Percentiles rank a stretch among this genome's conserved stretches.
phyloP scores from a whole-genome alignment of 2,888 invertebrate species.

The Apeira syringaria region DNA sequence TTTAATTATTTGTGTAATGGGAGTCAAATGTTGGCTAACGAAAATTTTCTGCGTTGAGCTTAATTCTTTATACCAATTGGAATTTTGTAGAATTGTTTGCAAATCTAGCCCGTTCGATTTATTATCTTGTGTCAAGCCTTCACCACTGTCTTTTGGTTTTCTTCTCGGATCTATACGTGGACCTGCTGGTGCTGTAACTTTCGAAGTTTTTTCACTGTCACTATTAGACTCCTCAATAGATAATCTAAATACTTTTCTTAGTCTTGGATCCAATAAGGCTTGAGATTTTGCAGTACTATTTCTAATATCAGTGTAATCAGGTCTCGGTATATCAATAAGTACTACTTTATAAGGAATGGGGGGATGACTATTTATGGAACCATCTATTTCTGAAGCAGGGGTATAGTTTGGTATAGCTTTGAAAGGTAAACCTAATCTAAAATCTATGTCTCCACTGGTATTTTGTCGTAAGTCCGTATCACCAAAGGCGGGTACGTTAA shows the following conservation, averaged over 20 bases:
- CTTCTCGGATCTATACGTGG: constrained; percentile 76
- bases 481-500: constrained; percentile 81
- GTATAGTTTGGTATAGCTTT: constrained; percentile 92
- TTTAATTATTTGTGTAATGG: constrained; percentile 84
- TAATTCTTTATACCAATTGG: constrained; percentile 87
- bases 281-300: constrained; percentile 88
- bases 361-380: constrained; percentile 90
- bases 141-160: constrained; percentile 66
- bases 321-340: constrained; percentile 86
- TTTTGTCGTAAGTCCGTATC: constrained; percentile 86
- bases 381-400: constrained; percentile 94
- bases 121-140: constrained; percentile 48
- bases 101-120: constrained; percentile 76
- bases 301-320: constrained; percentile 90
- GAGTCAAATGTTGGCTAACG: constrained; percentile 87
- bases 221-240: constrained; percentile 85
- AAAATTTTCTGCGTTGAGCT: constrained; percentile 89
- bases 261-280: constrained; percentile 89
- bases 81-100: constrained; percentile 86
- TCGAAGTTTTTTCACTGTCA: constrained; percentile 79
- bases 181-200: constrained; percentile 48
- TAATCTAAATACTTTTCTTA: constrained; percentile 89
- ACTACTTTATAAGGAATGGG: constrained; percentile 87
- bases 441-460: constrained; percentile 87
- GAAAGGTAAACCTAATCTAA: constrained; percentile 89